These are phyloP conservation scores for Eublepharis macularius DNA, from an alignment of 2,113 vertebrate species.

Conservation along the genomic window DNA sequence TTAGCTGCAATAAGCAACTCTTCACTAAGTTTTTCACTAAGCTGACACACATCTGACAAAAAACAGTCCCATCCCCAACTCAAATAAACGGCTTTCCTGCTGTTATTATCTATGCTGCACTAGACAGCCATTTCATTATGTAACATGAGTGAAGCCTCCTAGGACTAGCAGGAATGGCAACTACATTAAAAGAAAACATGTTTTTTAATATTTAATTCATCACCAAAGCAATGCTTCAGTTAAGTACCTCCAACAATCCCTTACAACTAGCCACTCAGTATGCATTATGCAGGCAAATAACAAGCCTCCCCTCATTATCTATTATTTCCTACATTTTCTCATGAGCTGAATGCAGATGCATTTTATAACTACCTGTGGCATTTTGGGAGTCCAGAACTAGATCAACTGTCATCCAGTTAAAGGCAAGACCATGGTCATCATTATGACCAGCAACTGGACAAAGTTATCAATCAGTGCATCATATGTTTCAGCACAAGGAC, in stretches of 20 bases:
- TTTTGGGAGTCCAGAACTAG: constrained; percentile 35
- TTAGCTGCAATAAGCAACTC: neutral
- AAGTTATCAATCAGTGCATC: constrained; percentile 47
- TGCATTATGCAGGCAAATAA: too few relatives aligned
- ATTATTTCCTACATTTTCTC: neutral
- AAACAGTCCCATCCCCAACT: neutral
- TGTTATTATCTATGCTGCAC: neutral
- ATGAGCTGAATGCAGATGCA: constrained; percentile 21
- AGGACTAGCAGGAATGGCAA: neutral
- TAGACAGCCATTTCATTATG: neutral
- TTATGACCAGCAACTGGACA: neutral
- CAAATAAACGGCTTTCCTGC: neutral
- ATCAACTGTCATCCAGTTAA: constrained; percentile 55
- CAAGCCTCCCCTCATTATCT: too few relatives aligned
- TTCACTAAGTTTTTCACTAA: neutral
- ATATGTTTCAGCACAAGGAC: constrained; percentile 42
- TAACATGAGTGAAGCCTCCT: too few relatives aligned
- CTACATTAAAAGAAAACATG: neutral
- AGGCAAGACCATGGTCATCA: constrained; percentile 43
- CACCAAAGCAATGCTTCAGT: neutral
- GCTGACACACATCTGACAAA: neutral
- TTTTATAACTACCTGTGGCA: constrained; percentile 55
- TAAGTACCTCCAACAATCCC: neutral
- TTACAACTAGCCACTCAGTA: neutral
- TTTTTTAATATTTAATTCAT: neutral